A percentile compares a stretch with the other conserved stretches of the same genome.
Conservation (phyloP, 2,797 vertebrate species). For the Sarcophilus harrisii region DNA sequence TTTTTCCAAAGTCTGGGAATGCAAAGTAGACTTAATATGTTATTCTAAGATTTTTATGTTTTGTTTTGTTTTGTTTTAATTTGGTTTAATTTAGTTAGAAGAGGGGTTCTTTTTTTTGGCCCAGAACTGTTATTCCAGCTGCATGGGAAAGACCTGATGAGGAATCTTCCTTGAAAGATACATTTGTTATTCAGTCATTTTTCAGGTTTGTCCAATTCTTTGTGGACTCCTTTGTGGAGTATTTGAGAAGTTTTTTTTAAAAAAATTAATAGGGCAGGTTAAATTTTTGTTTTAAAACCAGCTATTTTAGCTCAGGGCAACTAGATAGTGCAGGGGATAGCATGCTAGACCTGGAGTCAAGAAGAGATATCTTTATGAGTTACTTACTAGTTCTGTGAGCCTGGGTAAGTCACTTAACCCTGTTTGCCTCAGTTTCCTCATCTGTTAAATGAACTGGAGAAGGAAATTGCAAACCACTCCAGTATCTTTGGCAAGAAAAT, state of each 20-base stretch:
- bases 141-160: not conserved
- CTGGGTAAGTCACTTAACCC: not conserved
- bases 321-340: not conserved
- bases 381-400: not conserved
- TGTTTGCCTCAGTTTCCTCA: not conserved
- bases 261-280: not conserved
- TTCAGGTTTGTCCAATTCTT: not conserved
- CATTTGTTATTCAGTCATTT: not conserved
- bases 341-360: not conserved
- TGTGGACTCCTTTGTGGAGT: not conserved
- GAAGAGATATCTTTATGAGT: not conserved
- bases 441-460: not conserved
- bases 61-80: not conserved
- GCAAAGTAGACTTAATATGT: conserved; percentile 12
- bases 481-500: not conserved
- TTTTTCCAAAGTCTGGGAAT: not conserved
- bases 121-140: not conserved
- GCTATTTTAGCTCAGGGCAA: not conserved
- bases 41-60: conserved; percentile 20
- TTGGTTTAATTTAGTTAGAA: not conserved
- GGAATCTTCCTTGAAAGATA: not conserved
- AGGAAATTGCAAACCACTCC: not conserved
- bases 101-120: not conserved
- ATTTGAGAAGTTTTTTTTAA: not conserved
- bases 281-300: not conserved